Base-by-base conservation (phyloP, 1,140 invertebrate species). In the Pogonus chalceus region DNA sequence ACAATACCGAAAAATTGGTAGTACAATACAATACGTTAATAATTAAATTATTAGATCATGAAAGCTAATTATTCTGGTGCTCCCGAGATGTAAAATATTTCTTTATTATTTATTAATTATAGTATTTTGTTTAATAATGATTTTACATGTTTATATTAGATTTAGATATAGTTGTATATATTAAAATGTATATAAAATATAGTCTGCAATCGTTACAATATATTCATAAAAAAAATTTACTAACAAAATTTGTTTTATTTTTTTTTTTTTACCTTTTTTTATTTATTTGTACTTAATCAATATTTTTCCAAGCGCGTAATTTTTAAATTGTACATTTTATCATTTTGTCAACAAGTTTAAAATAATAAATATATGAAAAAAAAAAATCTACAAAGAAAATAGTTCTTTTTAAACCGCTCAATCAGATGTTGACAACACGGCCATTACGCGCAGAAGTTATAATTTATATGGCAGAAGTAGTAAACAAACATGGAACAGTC, bases 111-210 rank as follows among this genome's bases (percentile, higher is more conserved):
- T 31, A 31, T 31, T 14, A 31, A 31, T 14, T 31, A 31, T 7
- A 31, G 7, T 9, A 18, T 43, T 12, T 4, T 43, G 3, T 4
- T 43, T 43, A 18, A 12, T 12, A 12, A 43, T 43, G 4, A 12
- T 43, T 43, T 43, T 10, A 43, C 18, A 12, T 43, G 37, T 43
- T 12, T 12, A 4, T 43, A 12, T 16, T 43, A 43, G 9, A 4
- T 10, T 10, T 43, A 4, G 7, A 43, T 7, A 43, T 18, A 43
- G 18, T 18, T 43, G 37, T 43, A 43, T 10, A 43, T 43, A 43
- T 43, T 18, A 43, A 43, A 43, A 4, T 43, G 37, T 43, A 43
- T 43, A 43, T 43, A 43, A 16, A 10, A 10, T 43, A 43, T 43
- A 43, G 7, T 12, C 7, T 18, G 9, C 18, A 18, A 43, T 18